A percentile compares a stretch with the other conserved stretches of the same genome.
phyloP scores from a whole-genome alignment of 2,888 invertebrate species.

The Drosophila prolongata region DNA sequence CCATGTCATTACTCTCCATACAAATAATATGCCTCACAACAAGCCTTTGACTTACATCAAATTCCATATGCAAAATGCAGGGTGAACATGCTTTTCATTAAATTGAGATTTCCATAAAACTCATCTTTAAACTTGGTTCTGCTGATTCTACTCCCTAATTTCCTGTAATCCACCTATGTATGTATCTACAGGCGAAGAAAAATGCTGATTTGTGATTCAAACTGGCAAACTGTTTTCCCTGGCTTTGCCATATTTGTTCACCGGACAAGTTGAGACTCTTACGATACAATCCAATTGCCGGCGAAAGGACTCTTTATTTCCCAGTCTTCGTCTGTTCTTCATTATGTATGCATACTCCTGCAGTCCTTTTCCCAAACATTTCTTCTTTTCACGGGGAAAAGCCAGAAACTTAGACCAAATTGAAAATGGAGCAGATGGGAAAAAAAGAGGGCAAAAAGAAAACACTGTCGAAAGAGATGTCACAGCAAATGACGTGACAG shows the following conservation, averaged over 20 bases:
- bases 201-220: constrained; percentile 2
- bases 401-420: constrained; percentile 52
- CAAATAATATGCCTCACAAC: constrained; percentile 1
- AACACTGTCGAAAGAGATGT: constrained; percentile 30
- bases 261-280: constrained; percentile 43
- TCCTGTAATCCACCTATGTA: constrained; percentile 1
- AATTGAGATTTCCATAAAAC: neutral
- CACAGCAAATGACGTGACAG: constrained; percentile 56
- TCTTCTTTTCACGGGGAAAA: constrained; percentile 1
- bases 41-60: constrained; percentile 6
- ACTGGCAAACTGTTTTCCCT: neutral
- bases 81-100: neutral
- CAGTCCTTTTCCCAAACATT: neutral
- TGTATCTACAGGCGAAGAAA: neutral
- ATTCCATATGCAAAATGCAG: neutral
- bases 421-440: constrained; percentile 42
- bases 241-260: constrained; percentile 8
- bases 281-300: constrained; percentile 62
- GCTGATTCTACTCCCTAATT: neutral
- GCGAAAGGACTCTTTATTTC: constrained; percentile 34
- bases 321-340: constrained; percentile 57
- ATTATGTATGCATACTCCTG: constrained; percentile 68
- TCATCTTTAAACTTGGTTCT: constrained; percentile 1
- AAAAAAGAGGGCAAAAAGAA: neutral
- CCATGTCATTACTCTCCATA: constrained; percentile 27